Base-by-base conservation (phyloP, 2,888 invertebrate genomes). In the Drosophila mimica region DNA sequence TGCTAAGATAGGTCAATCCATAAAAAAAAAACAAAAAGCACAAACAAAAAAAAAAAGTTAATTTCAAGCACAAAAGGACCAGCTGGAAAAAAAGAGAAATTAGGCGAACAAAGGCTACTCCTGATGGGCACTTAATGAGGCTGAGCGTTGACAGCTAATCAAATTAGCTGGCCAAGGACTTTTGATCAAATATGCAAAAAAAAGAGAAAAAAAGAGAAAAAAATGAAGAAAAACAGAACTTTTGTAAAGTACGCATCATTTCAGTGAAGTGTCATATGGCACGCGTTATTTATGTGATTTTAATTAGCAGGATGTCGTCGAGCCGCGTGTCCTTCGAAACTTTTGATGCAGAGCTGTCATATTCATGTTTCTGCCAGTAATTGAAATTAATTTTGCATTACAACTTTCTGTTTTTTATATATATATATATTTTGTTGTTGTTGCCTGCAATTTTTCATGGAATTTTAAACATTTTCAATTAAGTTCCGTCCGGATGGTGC, bases 391-490 rank as follows among this genome's bases (percentile, higher is more conserved):
- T 88, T 90, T 89, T 80, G 74, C 78, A 89, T 90, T 74, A 72
- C 57, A 57, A 57, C 70, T 76, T 69, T 60, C 46, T 51, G 49
- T 43, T 56, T 40, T 31, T 31, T 58, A 25, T 25, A 25, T 25
- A 25, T 25, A 2, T 25, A 25, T 2, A 25, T 25, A 25, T 31
- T 54, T 49, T 25, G 40, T 30, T 49, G 11, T 5, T 58, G 25
- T 65, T 56, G 64, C 72, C 60, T 65, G 79, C 76, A 78, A 88
- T 84, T 84, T 76, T 85, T 79, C 79, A 71, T 80, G 87, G 89
- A 87, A 87, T 87, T 86, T 88, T 83, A 90, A 88, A 88, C 87
- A 87, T 90, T 87, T 87, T 88, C 90, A 87, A 87, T 87, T 87
- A 90, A 86, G 74, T 72, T 53, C 57, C 56, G 33, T 46, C 64